A percentile compares a stretch with the other conserved stretches of the same genome.
Conservation (phyloP, 2,888 invertebrate species). For the Chrysomela aeneicollis region DNA sequence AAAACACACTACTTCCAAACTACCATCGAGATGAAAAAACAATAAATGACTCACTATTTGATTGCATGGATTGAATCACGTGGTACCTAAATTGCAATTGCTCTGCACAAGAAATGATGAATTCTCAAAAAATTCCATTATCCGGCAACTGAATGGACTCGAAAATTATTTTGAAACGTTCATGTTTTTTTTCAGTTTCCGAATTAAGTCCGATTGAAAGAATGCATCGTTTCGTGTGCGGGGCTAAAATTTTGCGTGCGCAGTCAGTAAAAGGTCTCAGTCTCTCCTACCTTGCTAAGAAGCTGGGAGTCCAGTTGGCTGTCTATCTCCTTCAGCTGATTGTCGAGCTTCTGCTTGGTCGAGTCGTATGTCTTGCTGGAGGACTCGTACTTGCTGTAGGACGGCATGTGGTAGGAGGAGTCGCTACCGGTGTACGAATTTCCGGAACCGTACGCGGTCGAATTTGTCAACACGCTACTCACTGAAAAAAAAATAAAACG, state of each 20-base stretch:
- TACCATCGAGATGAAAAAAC: slow-evolving; percentile 44
- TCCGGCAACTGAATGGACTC: background rate
- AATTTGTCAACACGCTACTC: slow-evolving; percentile 67
- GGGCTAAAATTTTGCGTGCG: slow-evolving; percentile 16
- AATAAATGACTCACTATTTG: slow-evolving; percentile 54
- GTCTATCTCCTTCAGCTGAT: slow-evolving; percentile 83
- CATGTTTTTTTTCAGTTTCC: too few relatives aligned
- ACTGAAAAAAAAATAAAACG: slow-evolving; percentile 63
- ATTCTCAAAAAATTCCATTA: background rate
- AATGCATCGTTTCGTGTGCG: slow-evolving; percentile 12
- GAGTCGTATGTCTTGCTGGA: slow-evolving; percentile 71
- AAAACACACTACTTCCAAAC: slow-evolving; percentile 34
- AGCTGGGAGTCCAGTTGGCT: slow-evolving; percentile 78
- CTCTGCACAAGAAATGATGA: slow-evolving; percentile 43
- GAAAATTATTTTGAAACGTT: too few relatives aligned
- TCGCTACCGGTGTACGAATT: slow-evolving; percentile 68
- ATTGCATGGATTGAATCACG: slow-evolving; percentile 45
- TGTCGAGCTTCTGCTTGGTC: slow-evolving; percentile 78
- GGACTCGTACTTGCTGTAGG: slow-evolving; percentile 62
- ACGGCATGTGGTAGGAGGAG: slow-evolving; percentile 63
- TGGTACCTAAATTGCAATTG: slow-evolving; percentile 30
- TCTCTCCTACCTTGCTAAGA: slow-evolving; percentile 67
- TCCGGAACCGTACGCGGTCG: slow-evolving; percentile 66
- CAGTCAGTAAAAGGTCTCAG: slow-evolving; percentile 61
- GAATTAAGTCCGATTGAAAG: background rate